A percentile compares a stretch with the other conserved stretches of the same genome.
Evolutionary conservation across 1,140 invertebrate species (phyloP).

Genomic region (Pemphigus obesinymphae): DNA sequence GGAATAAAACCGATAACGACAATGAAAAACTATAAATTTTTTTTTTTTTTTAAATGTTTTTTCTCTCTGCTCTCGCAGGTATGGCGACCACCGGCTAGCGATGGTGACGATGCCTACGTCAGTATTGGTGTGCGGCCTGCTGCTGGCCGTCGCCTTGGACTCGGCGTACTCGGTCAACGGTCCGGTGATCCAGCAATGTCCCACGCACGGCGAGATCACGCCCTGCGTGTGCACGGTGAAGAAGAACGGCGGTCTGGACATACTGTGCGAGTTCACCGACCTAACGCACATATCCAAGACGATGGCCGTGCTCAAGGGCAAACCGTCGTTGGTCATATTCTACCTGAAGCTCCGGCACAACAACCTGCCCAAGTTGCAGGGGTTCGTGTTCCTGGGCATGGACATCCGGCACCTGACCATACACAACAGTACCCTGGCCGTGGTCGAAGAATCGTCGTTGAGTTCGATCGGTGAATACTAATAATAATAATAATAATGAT

Average conservation of each 20-base stretch:
- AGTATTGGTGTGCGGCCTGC: slow-evolving; percentile 3
- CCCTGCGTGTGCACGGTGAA: slow-evolving; percentile 78
- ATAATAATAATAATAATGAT: no score
- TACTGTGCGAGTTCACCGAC: slow-evolving; percentile 75
- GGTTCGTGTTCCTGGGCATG: slow-evolving; percentile 78
- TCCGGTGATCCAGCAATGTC: slow-evolving; percentile 60
- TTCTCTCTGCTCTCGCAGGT: neutral
- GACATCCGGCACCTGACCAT: slow-evolving; percentile 81
- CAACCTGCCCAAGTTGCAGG: slow-evolving; percentile 72
- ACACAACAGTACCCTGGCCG: slow-evolving; percentile 77
- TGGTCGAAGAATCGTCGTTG: slow-evolving; percentile 77
- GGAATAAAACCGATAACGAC: no score
- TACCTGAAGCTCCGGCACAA: slow-evolving; percentile 81
- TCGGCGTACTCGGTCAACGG: slow-evolving; percentile 9
- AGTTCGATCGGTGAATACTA: slow-evolving; percentile 79
- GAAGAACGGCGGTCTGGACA: slow-evolving; percentile 78
- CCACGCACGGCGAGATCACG: slow-evolving; percentile 62
- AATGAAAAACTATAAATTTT: no score
- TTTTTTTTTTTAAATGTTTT: no score
- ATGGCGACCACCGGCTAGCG: slow-evolving; percentile 36
- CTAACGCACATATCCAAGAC: slow-evolving; percentile 61
- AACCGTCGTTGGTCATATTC: slow-evolving; percentile 65
- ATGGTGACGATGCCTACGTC: slow-evolving; percentile 15
- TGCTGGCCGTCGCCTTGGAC: neutral
- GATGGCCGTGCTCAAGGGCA: slow-evolving; percentile 70